phyloP scores from a whole-genome alignment of 2,113 vertebrate genomes.

The Procapra przewalskii region DNA sequence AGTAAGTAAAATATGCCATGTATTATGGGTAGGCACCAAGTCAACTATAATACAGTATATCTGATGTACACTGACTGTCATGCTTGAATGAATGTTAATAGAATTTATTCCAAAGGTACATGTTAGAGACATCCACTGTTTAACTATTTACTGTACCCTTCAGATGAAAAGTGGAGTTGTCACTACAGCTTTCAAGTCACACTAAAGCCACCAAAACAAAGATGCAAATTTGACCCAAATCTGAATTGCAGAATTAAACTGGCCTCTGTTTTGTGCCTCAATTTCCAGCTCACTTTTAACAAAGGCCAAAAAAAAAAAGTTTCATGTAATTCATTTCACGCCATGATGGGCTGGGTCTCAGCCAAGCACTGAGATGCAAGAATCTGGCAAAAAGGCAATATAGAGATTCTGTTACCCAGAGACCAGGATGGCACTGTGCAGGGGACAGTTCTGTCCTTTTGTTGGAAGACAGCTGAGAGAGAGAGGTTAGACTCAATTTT shows the following conservation, averaged over 20 bases:
- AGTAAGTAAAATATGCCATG: conserved; percentile 85
- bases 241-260: conserved; percentile 74
- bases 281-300: conserved; percentile 79
- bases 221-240: conserved; percentile 76
- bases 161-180: conserved; percentile 81
- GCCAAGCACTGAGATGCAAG: conserved; percentile 80
- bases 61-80: conserved; percentile 87
- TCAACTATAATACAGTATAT: conserved; percentile 87
- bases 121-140: conserved; percentile 84
- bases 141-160: conserved; percentile 85
- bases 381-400: conserved; percentile 79
- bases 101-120: conserved; percentile 87
- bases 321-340: conserved; percentile 84
- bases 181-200: conserved; percentile 78
- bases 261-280: conserved; percentile 68
- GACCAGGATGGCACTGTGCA: conserved; percentile 76
- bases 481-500: conserved; percentile 77
- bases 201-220: conserved; percentile 78
- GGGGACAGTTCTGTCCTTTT: conserved; percentile 74
- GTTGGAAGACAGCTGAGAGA: conserved; percentile 76
- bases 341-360: conserved; percentile 81
- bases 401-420: conserved; percentile 78
- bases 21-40: conserved; percentile 84
- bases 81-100: conserved; percentile 87
- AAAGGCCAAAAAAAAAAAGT: conserved; percentile 78